Evolutionary conservation across 2,888 invertebrate species (phyloP).

Genomic region (Apodemia mormo): DNA sequence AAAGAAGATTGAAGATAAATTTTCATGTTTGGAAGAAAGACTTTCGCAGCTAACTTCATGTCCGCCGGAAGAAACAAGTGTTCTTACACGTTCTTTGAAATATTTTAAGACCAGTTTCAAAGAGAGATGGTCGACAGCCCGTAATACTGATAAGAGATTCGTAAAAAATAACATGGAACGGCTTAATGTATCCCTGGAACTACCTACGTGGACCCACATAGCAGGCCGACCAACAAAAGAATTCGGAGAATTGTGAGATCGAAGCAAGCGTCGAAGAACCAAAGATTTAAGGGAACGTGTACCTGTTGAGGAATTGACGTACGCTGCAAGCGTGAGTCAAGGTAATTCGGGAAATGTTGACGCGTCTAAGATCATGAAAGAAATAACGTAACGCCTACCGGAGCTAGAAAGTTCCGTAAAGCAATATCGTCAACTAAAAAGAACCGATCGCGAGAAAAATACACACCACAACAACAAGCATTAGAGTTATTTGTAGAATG

Average conservation of each 20-base stretch:
- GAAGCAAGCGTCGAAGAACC: neutral
- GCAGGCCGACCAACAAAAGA: neutral
- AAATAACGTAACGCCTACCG: neutral
- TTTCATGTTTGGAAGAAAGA: neutral
- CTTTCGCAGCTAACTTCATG: neutral
- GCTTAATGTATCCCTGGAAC: neutral
- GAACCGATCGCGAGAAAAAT: neutral
- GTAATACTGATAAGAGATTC: neutral
- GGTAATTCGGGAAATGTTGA: neutral
- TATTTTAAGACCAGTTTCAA: neutral
- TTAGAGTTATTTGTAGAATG: conserved; percentile 15
- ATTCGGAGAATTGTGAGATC: neutral
- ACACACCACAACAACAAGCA: conserved; percentile 19
- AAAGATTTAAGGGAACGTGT: neutral
- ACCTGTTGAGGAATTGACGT: conserved; percentile 3
- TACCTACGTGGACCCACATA: neutral
- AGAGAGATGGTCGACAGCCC: neutral
- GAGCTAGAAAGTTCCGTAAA: neutral
- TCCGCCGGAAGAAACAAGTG: neutral
- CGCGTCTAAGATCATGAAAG: neutral
- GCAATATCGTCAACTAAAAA: neutral
- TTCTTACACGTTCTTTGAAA: neutral
- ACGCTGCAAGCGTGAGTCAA: neutral
- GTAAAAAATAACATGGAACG: neutral
- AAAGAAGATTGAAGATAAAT: neutral